Evolutionary conservation across 2,797 vertebrate genomes (phyloP).

Genomic region (Parauchenoglanis punctatus): DNA sequence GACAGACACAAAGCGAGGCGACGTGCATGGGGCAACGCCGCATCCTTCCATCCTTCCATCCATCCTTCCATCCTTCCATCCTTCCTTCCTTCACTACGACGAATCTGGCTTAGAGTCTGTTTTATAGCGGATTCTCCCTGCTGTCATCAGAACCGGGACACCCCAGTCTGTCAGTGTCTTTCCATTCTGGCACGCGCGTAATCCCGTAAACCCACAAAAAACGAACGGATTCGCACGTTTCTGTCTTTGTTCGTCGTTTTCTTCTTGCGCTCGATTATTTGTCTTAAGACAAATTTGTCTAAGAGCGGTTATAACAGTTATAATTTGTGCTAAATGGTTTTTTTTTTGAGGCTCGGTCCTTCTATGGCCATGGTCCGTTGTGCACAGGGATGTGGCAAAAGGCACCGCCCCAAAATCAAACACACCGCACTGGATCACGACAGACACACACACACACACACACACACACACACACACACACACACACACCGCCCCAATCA

Average conservation of each 20-base stretch:
- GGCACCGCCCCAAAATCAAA: slow-evolving; percentile 84
- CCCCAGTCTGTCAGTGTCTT: neutral
- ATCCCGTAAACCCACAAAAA: neutral
- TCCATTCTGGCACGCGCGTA: neutral
- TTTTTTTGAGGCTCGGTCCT: slow-evolving; percentile 10
- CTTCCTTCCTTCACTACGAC: neutral
- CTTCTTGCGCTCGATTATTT: neutral
- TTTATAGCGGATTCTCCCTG: neutral
- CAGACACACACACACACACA: neutral
- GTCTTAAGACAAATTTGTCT: too few species aligned
- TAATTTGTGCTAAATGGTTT: neutral
- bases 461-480: too few species aligned
- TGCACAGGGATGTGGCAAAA: slow-evolving; percentile 61
- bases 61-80: too few species aligned
- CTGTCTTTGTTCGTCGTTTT: neutral
- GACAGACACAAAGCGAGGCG: slow-evolving; percentile 39
- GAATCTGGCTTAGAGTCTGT: neutral
- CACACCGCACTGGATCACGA: slow-evolving; percentile 66
- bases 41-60: neutral
- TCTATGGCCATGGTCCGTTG: slow-evolving; percentile 47
- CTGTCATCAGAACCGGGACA: neutral
- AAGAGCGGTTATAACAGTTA: too few species aligned
- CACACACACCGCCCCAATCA: neutral
- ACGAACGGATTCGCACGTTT: neutral
- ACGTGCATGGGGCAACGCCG: neutral